A percentile compares a stretch with the other conserved stretches of the same genome.
phyloP scores from a whole-genome alignment of 2,113 vertebrate species.

The Chunga burmeisteri region DNA sequence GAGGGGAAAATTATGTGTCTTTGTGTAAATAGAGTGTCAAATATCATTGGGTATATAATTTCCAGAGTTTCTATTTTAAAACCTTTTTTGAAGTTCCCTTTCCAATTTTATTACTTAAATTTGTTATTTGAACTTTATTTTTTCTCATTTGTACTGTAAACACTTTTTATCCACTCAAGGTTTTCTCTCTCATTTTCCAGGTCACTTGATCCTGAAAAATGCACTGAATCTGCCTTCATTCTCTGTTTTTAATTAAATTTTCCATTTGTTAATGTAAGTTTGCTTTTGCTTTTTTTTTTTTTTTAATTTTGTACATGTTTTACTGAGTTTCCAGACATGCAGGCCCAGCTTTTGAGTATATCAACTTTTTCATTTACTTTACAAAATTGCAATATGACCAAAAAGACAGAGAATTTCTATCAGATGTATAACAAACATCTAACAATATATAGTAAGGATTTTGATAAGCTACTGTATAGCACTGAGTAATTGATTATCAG shows the following conservation, averaged over 20 bases:
- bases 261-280: background rate
- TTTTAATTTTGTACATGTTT: background rate
- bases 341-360: background rate
- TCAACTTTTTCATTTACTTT: background rate
- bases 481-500: background rate
- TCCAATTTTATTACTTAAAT: conserved; percentile 14
- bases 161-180: background rate
- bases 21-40: conserved; percentile 1
- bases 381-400: background rate
- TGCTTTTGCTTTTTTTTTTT: background rate
- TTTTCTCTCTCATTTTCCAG: background rate
- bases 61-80: background rate
- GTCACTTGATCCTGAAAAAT: conserved; percentile 42
- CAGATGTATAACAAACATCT: background rate
- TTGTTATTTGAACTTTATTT: conserved; percentile 22
- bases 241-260: conserved; percentile 40
- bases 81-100: background rate
- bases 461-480: background rate
- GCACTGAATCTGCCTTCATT: background rate
- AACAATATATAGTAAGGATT: background rate
- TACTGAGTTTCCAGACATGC: background rate
- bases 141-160: conserved; percentile 40
- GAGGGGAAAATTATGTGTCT: background rate
- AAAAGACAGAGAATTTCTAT: background rate
- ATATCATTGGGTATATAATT: background rate